Base-by-base conservation (phyloP, 2,797 vertebrate genomes). In the Lerista edwardsae region DNA sequence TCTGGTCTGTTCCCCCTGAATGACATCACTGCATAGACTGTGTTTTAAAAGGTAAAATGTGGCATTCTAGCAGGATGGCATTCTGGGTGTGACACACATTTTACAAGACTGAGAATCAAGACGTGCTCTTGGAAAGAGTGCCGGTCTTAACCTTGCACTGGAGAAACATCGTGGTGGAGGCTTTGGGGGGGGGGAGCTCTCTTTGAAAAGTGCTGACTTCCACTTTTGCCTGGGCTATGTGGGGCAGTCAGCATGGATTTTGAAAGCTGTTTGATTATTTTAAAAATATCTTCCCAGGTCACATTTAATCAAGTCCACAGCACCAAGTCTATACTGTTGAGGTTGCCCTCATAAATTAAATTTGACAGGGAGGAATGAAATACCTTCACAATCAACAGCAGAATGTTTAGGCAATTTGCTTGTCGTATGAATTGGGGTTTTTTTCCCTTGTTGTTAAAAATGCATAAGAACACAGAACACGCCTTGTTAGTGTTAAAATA, bases 281-380 rank as follows among this genome's bases (percentile, higher is more conserved):
- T 82, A 92, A 94, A 91, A 93, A 94, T 93, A 93, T 72, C 91
- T 88, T 92, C 90, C 75, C 0, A 1, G 91, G 88, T 95, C 93
- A 93, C 89, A 91, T 93, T 92, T 92, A 93, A 94, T 95, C 93
- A 94, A 92, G 89, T 85, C 86, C 79, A 88, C 89, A 91, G 75
- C 72, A 65, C 82, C 80, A 85, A 89, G 65, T 72, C 85, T 75
- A 71, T 79, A 67, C 0, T 0, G 78, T 90, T 71, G 82, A 87
- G 86, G 62, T 87, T 93, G 86, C 51, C 91, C 72, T 64, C 59
- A 74, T 83, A 91, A 94, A 94, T 91, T 89, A 91, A 80, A 78
- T 88, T 91, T 93, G 93, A 91, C 14, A 75, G 80, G 84, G 76
- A 80, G 64, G 36, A 80, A 84, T 29, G 34, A 75, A 75, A 92